Percentiles rank a stretch among this genome's conserved stretches.
These are phyloP conservation scores for Loriculus beryllinus DNA, from an alignment of 2,797 vertebrate genomes.

Conservation along the genomic window DNA sequence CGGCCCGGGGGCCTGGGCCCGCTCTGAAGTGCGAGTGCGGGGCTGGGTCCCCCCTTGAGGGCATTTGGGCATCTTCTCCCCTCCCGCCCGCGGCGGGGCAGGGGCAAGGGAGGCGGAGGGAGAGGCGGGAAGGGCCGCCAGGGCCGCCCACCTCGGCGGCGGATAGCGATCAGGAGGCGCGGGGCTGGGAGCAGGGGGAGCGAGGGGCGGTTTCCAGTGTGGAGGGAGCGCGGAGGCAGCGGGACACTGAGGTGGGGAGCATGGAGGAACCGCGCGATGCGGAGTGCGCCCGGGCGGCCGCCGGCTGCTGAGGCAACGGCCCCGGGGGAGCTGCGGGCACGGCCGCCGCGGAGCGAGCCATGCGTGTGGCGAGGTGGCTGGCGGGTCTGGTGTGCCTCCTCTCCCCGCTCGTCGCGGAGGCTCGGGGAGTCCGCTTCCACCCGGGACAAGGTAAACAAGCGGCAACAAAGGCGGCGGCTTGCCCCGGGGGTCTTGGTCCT, in stretches of 20 bases:
- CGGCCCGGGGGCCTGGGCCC: not conserved
- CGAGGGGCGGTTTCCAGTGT: not conserved
- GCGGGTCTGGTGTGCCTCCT: slow-evolving; percentile 86
- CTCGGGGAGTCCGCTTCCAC: slow-evolving; percentile 83
- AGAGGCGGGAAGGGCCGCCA: not conserved
- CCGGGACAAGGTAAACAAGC: slow-evolving; percentile 87
- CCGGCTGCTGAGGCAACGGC: slow-evolving; percentile 66
- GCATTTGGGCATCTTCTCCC: not conserved
- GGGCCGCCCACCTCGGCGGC: not conserved
- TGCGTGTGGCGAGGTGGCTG: slow-evolving; percentile 85
- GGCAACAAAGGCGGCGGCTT: not conserved
- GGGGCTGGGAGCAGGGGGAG: not conserved
- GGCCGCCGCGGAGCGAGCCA: slow-evolving; percentile 72
- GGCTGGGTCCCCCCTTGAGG: slow-evolving; percentile 41
- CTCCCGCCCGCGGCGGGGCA: not conserved
- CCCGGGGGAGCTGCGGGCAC: slow-evolving; percentile 56
- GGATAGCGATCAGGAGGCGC: not conserved
- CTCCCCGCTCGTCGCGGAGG: slow-evolving; percentile 78
- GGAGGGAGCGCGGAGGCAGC: not conserved
- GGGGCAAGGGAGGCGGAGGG: not conserved
- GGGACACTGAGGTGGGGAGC: not conserved
- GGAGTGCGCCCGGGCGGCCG: not conserved
- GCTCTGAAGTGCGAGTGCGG: not conserved
- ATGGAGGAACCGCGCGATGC: not conserved
- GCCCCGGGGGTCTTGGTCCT: not conserved